Evolutionary conservation across 2,888 invertebrate genomes (phyloP).

Genomic region (Cantharis flavilabris): DNA sequence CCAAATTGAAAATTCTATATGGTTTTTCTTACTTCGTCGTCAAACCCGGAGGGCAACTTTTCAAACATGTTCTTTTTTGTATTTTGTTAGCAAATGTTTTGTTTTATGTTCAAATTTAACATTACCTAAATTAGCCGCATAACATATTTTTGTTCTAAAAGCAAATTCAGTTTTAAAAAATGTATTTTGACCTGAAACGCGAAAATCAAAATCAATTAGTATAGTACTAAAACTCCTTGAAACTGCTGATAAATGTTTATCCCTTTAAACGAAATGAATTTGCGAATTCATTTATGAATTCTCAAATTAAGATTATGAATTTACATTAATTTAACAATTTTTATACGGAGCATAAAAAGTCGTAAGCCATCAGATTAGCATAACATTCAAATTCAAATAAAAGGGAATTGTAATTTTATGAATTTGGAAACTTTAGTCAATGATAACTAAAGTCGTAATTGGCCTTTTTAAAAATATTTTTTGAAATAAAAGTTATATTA

Average conservation of each 20-base stretch:
- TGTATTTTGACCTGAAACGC: too few species aligned
- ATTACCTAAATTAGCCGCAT: not conserved
- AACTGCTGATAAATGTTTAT: too few species aligned
- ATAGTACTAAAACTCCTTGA: too few species aligned
- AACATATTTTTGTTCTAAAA: too few species aligned
- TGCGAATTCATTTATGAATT: too few species aligned
- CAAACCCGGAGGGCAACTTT: not conserved
- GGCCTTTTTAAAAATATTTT: not conserved
- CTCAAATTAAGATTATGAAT: too few species aligned
- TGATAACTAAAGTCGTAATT: not conserved
- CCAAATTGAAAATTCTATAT: not conserved
- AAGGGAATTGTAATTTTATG: not conserved
- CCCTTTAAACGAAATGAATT: too few species aligned
- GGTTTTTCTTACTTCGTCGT: not conserved
- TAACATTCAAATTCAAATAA: not conserved
- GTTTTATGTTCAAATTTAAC: not conserved
- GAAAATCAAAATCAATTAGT: too few species aligned
- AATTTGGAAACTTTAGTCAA: too few species aligned
- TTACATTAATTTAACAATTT: too few species aligned
- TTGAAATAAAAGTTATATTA: not conserved
- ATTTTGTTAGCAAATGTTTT: not conserved
- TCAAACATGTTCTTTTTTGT: not conserved
- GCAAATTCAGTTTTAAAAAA: too few species aligned
- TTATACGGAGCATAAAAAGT: too few species aligned
- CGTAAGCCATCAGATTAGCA: not conserved